Conservation (phyloP, 2,888 invertebrate genomes). For the Drosophila antonietae region DNA sequence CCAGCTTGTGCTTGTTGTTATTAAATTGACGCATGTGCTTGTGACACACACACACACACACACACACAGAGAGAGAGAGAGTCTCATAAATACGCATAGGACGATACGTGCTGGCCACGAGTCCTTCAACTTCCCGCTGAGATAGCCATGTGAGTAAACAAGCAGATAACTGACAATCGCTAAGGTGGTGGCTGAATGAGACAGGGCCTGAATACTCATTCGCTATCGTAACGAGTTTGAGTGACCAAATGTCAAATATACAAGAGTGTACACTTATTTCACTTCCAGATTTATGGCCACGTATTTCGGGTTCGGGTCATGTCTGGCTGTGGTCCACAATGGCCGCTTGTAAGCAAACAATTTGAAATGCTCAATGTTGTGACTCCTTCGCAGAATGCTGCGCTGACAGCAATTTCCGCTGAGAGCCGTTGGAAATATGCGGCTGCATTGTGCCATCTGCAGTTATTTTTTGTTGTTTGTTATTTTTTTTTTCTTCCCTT, state of each 20-base stretch:
- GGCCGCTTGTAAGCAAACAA: conserved; percentile 38
- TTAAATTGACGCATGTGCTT: conserved; percentile 69
- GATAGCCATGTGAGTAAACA: conserved; percentile 35
- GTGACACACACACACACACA: conserved; percentile 44
- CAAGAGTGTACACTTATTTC: conserved; percentile 74
- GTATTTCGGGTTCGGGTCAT: conserved; percentile 10
- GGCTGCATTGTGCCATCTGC: conserved; percentile 49
- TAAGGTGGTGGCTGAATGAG: neutral
- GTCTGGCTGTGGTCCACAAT: neutral
- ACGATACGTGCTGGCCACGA: conserved; percentile 48
- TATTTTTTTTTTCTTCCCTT: neutral
- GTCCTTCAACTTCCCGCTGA: conserved; percentile 44
- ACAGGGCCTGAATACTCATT: conserved; percentile 29
- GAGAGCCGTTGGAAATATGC: conserved; percentile 59
- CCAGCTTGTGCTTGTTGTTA: conserved; percentile 48
- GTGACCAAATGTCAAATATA: conserved; percentile 80
- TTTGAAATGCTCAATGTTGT: conserved; percentile 32
- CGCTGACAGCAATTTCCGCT: conserved; percentile 72
- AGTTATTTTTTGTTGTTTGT: conserved; percentile 7
- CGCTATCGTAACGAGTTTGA: conserved; percentile 59
- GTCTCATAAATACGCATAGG: conserved; percentile 13
- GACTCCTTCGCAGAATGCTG: conserved; percentile 41
- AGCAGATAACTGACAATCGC: conserved; percentile 19
- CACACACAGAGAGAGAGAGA: conserved; percentile 9
- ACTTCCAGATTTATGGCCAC: conserved; percentile 71